Base-by-base conservation (phyloP, 2,113 vertebrate genomes). In the Paramormyrops kingsleyae region DNA sequence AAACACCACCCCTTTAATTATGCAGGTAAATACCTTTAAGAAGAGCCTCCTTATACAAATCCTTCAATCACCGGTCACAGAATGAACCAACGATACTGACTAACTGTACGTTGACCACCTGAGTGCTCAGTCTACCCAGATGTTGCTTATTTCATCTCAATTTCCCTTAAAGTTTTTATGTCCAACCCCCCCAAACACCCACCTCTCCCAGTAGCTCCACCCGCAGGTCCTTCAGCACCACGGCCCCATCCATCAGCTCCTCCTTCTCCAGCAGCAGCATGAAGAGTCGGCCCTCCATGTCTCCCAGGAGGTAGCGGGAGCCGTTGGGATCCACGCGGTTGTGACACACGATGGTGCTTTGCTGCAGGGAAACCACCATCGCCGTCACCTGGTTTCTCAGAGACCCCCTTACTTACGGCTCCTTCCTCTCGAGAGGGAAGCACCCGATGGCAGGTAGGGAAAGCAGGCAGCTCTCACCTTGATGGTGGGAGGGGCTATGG, bases 181-280 rank as follows among this genome's bases (percentile, higher is more conserved):
- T 50, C 13, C 86, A 5, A 74, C 70, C 15, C 46, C 49, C 50
- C 7, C 62, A n/a, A 59, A 80, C 6, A 80, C 89, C 27, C 39
- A 99, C 99, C 98, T 99, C 99, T 80, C 99, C 99, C 0, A 99
- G 96, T 77, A 99, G 96, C 84, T 99, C 99, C 93, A 99, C 99
- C 0, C 98, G 97, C 89, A 99, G 95, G 90, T 99, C 98, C 95
- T 99, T 99, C 89, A 99, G 94, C 35, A 96, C 97, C 94, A 99
- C 97, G 0, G 97, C 97, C 44, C 99, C 98, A 0, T 99, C 99
- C 97, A 99, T 99, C 92, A 99, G 97, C 35, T 99, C 98, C 93
- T 99, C 99, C 92, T 99, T 99, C 95, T 99, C 99, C 95, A 99
- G 91, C 4, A 99, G 96, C 91, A 99, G 95, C 99, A 99, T 99